Percentiles rank a stretch among this genome's conserved stretches.
Evolutionary conservation across 2,888 invertebrate genomes (phyloP).

Genomic region (Ernsta delagoae): DNA sequence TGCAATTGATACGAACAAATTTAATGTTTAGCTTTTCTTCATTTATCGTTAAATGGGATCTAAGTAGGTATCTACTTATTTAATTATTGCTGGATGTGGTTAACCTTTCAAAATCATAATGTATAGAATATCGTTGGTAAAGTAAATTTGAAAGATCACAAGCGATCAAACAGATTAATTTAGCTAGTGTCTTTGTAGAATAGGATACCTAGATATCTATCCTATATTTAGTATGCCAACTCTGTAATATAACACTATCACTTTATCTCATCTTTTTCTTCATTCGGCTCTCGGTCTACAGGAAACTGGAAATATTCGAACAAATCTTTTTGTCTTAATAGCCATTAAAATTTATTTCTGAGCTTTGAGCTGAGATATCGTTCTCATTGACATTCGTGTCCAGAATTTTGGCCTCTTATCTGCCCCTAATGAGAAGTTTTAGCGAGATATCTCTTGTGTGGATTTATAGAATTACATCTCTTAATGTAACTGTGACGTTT

Average conservation of each 20-base stretch:
- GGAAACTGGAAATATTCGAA: constrained; percentile 47
- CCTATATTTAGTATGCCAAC: too few relatives aligned
- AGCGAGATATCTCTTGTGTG: constrained; percentile 20
- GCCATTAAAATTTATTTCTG: constrained; percentile 64
- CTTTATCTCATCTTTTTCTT: too few relatives aligned
- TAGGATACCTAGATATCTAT: too few relatives aligned
- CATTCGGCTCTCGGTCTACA: constrained; percentile 49
- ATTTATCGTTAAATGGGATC: neutral
- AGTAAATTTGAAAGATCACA: too few relatives aligned
- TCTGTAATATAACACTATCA: too few relatives aligned
- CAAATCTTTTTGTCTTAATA: constrained; percentile 59
- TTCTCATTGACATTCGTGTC: constrained; percentile 58
- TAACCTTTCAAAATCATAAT: too few relatives aligned
- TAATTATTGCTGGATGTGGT: too few relatives aligned
- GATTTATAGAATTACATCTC: constrained; percentile 32
- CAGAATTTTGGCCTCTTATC: constrained; percentile 25
- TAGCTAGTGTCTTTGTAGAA: too few relatives aligned
- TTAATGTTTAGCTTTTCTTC: neutral
- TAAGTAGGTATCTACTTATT: too few relatives aligned
- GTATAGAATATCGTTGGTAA: too few relatives aligned
- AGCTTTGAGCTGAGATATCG: constrained; percentile 61
- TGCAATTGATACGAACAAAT: neutral
- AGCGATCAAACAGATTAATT: too few relatives aligned
- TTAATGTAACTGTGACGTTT: constrained; percentile 26
- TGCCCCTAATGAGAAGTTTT: constrained; percentile 30